phyloP scores from a whole-genome alignment of 2,888 invertebrate genomes.

The Leucania comma region DNA sequence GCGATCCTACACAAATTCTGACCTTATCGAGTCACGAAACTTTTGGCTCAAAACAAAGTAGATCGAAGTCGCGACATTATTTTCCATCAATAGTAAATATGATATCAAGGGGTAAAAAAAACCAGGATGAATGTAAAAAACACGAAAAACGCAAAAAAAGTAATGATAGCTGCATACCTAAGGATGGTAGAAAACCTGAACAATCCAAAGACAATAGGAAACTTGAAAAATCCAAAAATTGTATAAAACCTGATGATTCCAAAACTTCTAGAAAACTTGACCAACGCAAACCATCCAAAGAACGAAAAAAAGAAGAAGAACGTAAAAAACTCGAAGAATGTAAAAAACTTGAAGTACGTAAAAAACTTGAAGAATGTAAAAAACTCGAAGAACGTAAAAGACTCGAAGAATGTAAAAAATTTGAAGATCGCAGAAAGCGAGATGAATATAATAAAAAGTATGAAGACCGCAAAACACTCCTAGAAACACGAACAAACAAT shows the following conservation, averaged over 20 bases:
- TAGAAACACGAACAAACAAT: neutral
- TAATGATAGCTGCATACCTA: neutral
- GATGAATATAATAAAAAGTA: neutral
- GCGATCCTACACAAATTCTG: slow-evolving; percentile 11
- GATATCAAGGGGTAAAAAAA: slow-evolving; percentile 16
- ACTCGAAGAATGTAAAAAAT: neutral
- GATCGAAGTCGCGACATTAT: neutral
- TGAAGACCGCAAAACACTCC: neutral
- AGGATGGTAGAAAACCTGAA: slow-evolving; percentile 3
- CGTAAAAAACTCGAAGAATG: neutral
- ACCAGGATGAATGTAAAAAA: slow-evolving; percentile 9
- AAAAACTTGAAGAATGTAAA: neutral
- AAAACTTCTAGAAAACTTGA: slow-evolving; percentile 1
- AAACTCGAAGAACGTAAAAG: neutral
- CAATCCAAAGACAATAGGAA: neutral
- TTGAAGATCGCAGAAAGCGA: neutral
- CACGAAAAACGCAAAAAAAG: slow-evolving; percentile 10
- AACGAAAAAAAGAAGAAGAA: neutral
- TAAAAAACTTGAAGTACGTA: neutral
- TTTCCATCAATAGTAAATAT: neutral
- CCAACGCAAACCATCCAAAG: neutral
- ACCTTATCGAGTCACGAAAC: slow-evolving; percentile 30
- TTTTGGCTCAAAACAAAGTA: neutral
- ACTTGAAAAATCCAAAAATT: neutral
- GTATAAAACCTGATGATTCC: neutral